Percentiles rank a stretch among this genome's conserved stretches.
These are phyloP conservation scores for Platycheirus albimanus DNA, from an alignment of 2,888 invertebrate species.

Conservation along the genomic window DNA sequence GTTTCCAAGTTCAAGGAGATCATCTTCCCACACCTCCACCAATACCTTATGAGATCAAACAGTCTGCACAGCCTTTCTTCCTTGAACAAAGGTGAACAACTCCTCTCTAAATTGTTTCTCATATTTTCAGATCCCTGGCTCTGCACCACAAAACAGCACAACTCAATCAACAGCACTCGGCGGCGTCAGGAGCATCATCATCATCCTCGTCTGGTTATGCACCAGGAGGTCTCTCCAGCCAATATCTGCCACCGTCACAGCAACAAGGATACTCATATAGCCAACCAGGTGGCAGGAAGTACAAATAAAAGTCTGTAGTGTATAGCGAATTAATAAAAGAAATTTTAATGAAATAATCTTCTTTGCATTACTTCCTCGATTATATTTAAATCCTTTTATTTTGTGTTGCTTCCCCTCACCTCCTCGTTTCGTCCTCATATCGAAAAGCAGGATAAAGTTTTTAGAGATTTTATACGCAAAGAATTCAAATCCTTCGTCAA, in stretches of 20 bases:
- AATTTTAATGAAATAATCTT: conserved; percentile 71
- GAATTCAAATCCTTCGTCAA: conserved; percentile 9
- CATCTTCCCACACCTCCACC: conserved; percentile 91
- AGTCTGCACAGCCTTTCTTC: conserved; percentile 51
- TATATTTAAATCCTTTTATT: conserved; percentile 50
- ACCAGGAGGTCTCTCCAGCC: conserved; percentile 43
- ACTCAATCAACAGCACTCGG: conserved; percentile 67
- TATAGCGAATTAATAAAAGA: conserved; percentile 69
- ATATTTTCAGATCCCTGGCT: conserved; percentile 52
- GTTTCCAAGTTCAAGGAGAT: conserved; percentile 90
- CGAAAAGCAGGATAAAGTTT: conserved; percentile 41
- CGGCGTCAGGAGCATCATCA: conserved; percentile 22
- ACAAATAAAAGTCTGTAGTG: conserved; percentile 64
- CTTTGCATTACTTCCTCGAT: conserved; percentile 32
- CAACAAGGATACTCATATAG: conserved; percentile 57
- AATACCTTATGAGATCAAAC: conserved; percentile 84
- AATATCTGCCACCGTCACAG: conserved; percentile 38
- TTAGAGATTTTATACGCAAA: conserved; percentile 40
- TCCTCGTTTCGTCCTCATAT: background rate
- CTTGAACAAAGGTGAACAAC: conserved; percentile 50
- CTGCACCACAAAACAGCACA: conserved; percentile 61
- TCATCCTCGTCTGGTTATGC: conserved; percentile 45
- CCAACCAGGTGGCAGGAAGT: conserved; percentile 66
- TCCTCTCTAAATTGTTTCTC: conserved; percentile 55
- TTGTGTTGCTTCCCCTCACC: no score